These are phyloP conservation scores for Osedax fenrisi DNA, from an alignment of 2,888 invertebrate genomes.

Conservation along the genomic window DNA sequence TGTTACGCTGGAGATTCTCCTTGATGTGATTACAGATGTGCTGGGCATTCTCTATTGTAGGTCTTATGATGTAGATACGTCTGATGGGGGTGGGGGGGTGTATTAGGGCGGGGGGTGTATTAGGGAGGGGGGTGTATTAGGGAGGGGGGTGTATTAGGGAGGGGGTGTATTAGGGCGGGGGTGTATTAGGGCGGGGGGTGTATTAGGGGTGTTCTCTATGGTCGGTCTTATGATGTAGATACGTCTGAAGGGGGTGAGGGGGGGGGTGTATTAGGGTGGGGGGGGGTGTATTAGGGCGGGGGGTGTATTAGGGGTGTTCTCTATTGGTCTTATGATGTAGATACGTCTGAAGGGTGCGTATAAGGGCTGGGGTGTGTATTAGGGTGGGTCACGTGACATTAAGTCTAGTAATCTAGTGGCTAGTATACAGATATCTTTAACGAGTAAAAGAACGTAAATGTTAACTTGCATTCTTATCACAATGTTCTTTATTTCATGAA, in stretches of 20 bases:
- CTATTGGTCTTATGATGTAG: too few species aligned
- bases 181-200: not conserved
- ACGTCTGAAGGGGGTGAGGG: not conserved
- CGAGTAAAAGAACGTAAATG: too few species aligned
- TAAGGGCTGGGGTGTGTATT: too few species aligned
- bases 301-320: too few species aligned
- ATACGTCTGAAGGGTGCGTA: too few species aligned
- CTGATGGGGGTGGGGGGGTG: not conserved
- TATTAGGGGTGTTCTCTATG: too few species aligned
- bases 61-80: not conserved
- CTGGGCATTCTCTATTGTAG: not conserved
- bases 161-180: not conserved
- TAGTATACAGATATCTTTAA: too few species aligned
- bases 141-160: not conserved
- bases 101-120: not conserved
- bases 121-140: not conserved
- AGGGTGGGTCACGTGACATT: too few species aligned
- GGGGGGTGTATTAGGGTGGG: not conserved
- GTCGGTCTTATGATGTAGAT: too few species aligned
- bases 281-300: not conserved
- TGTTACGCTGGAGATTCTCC: not conserved
- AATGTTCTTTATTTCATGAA: too few species aligned
- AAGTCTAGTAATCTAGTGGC: too few species aligned
- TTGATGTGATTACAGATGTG: not conserved
- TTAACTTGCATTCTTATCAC: too few species aligned